These are phyloP conservation scores for Tillus elongatus DNA, from an alignment of 2,888 invertebrate species.

Conservation along the genomic window DNA sequence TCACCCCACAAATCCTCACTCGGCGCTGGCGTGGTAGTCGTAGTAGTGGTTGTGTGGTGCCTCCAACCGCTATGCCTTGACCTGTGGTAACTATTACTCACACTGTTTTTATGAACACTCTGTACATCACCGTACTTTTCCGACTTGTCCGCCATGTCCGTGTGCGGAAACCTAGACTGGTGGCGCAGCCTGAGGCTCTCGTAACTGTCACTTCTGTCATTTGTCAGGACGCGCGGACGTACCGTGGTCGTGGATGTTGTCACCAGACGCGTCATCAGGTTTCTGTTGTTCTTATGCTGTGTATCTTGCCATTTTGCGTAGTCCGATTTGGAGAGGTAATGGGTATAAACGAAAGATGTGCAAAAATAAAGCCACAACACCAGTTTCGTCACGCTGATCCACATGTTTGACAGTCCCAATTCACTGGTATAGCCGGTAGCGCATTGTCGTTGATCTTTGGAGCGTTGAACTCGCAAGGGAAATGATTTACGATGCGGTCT, in stretches of 20 bases:
- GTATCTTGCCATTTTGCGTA: background rate
- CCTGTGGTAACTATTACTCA: background rate
- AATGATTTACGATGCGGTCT: background rate
- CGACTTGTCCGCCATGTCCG: background rate
- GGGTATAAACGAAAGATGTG: background rate
- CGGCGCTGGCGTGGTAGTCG: background rate
- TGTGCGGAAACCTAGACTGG: too few relatives aligned
- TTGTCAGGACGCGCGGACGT: too few relatives aligned
- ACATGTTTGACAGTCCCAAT: background rate
- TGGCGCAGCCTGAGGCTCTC: background rate
- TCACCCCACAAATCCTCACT: background rate
- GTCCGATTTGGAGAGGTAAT: background rate
- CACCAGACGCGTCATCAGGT: too few relatives aligned
- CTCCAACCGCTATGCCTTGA: background rate
- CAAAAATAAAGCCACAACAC: background rate
- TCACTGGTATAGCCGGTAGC: too few relatives aligned
- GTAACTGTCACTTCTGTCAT: background rate
- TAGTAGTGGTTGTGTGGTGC: background rate
- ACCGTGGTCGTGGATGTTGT: constrained; percentile 2
- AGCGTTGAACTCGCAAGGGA: background rate
- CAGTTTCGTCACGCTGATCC: constrained; percentile 2
- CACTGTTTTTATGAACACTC: too few relatives aligned
- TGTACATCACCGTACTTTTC: background rate
- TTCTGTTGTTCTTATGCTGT: background rate
- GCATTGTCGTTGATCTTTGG: constrained; percentile 1